phyloP scores from a whole-genome alignment of 2,797 vertebrate species.

The Gallinago solitaria region DNA sequence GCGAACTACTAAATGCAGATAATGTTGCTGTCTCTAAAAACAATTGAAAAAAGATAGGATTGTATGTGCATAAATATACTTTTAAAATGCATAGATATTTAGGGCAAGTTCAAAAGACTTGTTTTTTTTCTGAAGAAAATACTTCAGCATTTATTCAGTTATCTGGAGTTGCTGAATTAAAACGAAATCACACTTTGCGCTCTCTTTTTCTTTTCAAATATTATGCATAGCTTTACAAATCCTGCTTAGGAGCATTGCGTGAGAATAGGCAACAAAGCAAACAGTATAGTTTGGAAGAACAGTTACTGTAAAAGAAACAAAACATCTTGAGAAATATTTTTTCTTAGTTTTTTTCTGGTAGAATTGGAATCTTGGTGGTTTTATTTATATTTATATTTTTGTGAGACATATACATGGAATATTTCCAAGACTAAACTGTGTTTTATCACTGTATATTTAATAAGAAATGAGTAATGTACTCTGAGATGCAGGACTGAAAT shows the following conservation, averaged over 20 bases:
- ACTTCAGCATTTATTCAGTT: not conserved
- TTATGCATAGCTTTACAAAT: not conserved
- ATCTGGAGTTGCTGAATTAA: not conserved
- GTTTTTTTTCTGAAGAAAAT: not conserved
- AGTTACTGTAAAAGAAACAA: not conserved
- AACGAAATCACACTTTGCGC: not conserved
- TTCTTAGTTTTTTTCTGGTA: not conserved
- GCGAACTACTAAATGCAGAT: not conserved
- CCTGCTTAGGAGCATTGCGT: not conserved
- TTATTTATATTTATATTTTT: not conserved
- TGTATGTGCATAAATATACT: not conserved
- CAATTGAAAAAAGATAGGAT: not conserved
- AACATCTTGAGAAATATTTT: not conserved
- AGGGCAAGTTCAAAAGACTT: not conserved
- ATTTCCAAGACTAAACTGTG: not conserved
- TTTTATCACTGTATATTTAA: not conserved
- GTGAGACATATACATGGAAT: not conserved
- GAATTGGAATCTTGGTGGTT: not conserved
- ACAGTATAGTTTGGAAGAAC: not conserved
- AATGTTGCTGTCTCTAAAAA: not conserved
- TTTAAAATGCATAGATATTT: not conserved
- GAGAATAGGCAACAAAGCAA: conserved; percentile 5
- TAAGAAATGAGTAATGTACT: not conserved
- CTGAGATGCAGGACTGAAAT: not conserved
- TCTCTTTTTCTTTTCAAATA: not conserved